A percentile compares a stretch with the other conserved stretches of the same genome.
Evolutionary conservation across 1,140 invertebrate species (phyloP).

Genomic region (Mercenaria mercenaria): DNA sequence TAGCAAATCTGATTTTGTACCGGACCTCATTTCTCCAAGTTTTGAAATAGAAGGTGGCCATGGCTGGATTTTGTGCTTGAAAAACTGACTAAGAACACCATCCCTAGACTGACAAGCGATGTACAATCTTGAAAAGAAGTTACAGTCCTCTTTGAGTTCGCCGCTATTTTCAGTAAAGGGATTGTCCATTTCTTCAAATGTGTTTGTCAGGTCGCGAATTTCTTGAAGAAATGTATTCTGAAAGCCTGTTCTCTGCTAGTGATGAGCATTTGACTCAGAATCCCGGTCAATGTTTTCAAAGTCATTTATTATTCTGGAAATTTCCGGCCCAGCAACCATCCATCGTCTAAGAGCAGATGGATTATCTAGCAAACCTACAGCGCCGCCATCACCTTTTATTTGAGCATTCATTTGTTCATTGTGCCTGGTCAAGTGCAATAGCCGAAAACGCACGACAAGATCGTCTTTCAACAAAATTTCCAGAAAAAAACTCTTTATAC

Average conservation of each 20-base stretch:
- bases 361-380: conserved; percentile 74
- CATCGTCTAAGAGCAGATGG: conserved; percentile 53
- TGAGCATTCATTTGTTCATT: conserved; percentile 72
- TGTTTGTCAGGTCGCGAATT: conserved; percentile 50
- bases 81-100: conserved; percentile 70
- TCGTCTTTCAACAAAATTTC: conserved; percentile 1
- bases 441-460: conserved; percentile 39
- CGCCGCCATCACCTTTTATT: conserved; percentile 76
- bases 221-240: conserved; percentile 33
- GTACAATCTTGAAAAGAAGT: conserved; percentile 64
- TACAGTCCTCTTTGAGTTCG: no score
- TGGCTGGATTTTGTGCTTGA: conserved; percentile 76
- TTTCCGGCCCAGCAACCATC: no score
- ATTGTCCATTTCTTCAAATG: conserved; percentile 29
- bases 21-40: conserved; percentile 33
- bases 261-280: conserved; percentile 11
- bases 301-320: no score
- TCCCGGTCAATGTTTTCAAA: no score
- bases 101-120: conserved; percentile 68
- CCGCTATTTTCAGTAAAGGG: conserved; percentile 56
- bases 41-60: conserved; percentile 67
- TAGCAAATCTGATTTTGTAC: conserved; percentile 68
- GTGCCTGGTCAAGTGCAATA: conserved; percentile 75
- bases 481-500: neutral
- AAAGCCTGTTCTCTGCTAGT: neutral